phyloP scores from a whole-genome alignment of 2,797 vertebrate genomes.

The Anabas testudineus region DNA sequence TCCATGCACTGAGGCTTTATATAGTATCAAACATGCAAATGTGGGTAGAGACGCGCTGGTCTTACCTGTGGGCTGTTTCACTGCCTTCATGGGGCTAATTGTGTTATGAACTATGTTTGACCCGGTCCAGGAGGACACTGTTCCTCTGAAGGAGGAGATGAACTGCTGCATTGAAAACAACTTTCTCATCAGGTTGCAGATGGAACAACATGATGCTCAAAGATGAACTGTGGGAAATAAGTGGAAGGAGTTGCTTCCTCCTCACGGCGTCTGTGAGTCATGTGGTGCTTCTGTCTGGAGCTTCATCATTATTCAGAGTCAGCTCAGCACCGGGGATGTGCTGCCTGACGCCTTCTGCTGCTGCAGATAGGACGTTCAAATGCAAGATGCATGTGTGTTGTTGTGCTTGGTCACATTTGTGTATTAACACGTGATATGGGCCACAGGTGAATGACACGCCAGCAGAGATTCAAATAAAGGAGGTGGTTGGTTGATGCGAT shows the following conservation, averaged over 20 bases:
- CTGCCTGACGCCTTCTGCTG: slow-evolving; percentile 27
- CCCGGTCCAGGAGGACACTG: neutral
- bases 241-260: slow-evolving; percentile 18
- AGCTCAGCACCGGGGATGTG: slow-evolving; percentile 10
- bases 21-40: slow-evolving; percentile 9
- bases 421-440: too few relatives aligned
- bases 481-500: too few relatives aligned
- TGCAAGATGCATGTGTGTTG: neutral
- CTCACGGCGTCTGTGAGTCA: slow-evolving; percentile 32
- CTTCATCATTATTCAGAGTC: slow-evolving; percentile 54
- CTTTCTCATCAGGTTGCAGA: neutral
- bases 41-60: neutral
- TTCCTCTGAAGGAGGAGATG: neutral
- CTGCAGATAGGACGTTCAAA: slow-evolving; percentile 24
- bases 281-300: slow-evolving; percentile 35
- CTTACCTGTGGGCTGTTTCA: slow-evolving; percentile 12
- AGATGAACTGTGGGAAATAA: neutral
- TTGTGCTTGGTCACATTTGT: neutral
- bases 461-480: too few relatives aligned
- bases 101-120: slow-evolving; percentile 31
- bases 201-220: neutral
- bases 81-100: slow-evolving; percentile 22
- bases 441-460: too few relatives aligned
- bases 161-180: too few relatives aligned
- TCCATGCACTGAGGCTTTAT: neutral